phyloP scores from a whole-genome alignment of 2,797 vertebrate genomes.

The Hoplostethus mediterraneus region DNA sequence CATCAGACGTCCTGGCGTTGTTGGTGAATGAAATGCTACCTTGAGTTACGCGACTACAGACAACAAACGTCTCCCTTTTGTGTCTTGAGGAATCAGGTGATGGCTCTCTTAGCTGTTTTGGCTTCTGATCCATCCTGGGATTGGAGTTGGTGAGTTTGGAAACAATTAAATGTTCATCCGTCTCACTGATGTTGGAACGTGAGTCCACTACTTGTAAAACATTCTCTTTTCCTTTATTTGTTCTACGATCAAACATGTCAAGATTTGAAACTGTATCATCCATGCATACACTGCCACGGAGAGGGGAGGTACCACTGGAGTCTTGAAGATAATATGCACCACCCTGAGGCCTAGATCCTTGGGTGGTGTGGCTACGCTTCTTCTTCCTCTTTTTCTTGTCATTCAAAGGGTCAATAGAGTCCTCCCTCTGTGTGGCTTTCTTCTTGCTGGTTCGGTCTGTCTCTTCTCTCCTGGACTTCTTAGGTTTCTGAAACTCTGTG shows the following conservation, averaged over 20 bases:
- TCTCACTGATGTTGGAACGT: not conserved
- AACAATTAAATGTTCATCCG: not conserved
- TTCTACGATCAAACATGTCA: not conserved
- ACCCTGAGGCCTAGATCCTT: not conserved
- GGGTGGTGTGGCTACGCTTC: not conserved
- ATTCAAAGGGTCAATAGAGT: not conserved
- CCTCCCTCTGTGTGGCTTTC: conserved; percentile 19
- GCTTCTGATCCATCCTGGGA: conserved; percentile 11
- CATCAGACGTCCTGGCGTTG: not conserved
- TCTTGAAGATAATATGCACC: not conserved
- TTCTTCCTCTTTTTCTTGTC: conserved; percentile 47
- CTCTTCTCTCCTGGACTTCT: conserved; percentile 61
- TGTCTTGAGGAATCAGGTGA: not conserved
- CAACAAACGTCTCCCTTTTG: conserved; percentile 43
- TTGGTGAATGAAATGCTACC: not conserved
- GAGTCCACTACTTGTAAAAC: not conserved
- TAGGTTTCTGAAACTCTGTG: conserved; percentile 46
- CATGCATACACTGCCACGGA: not conserved
- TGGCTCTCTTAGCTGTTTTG: conserved; percentile 25
- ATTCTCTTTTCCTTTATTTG: not conserved
- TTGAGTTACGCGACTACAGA: conserved; percentile 26
- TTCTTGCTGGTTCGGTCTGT: conserved; percentile 35
- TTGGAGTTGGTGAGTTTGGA: not conserved
- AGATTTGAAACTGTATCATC: not conserved
- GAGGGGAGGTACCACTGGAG: not conserved